phyloP scores from a whole-genome alignment of 1,140 invertebrate species.

The Saccostrea cuccullata region DNA sequence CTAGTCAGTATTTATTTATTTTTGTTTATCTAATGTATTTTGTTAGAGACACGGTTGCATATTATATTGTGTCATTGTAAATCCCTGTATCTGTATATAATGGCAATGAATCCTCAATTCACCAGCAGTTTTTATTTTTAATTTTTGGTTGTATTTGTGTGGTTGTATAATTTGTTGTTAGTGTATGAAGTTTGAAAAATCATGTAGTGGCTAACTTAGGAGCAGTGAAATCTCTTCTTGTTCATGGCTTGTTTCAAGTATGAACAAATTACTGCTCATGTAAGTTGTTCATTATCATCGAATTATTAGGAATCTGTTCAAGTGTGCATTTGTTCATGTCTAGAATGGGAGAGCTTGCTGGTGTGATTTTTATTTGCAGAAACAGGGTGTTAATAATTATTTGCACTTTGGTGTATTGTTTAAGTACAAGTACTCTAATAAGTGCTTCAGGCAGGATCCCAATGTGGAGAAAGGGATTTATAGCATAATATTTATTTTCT shows the following conservation, averaged over 20 bases:
- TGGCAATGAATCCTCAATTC: background rate
- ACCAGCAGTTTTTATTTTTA: background rate
- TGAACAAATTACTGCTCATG: background rate
- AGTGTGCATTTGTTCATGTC: background rate
- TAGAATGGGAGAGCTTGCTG: background rate
- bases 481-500: slow-evolving; percentile 37
- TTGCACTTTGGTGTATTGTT: background rate
- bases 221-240: background rate
- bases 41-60: background rate
- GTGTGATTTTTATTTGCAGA: background rate
- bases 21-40: slow-evolving; percentile 1
- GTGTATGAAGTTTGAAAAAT: slow-evolving; percentile 6
- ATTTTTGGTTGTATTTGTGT: slow-evolving; percentile 3
- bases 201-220: background rate
- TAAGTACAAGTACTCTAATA: background rate
- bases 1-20: slow-evolving; percentile 37
- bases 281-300: background rate
- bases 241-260: background rate
- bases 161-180: slow-evolving; percentile 10
- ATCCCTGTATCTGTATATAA: background rate
- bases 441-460: slow-evolving; percentile 24
- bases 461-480: background rate
- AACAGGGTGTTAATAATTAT: background rate
- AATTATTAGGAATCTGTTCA: background rate
- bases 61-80: background rate